Evolutionary conservation across 2,888 invertebrate species (phyloP), one percentile per base, ranked within the genome.

Genomic region (Sphaerolaimus hirsutus): DNA sequence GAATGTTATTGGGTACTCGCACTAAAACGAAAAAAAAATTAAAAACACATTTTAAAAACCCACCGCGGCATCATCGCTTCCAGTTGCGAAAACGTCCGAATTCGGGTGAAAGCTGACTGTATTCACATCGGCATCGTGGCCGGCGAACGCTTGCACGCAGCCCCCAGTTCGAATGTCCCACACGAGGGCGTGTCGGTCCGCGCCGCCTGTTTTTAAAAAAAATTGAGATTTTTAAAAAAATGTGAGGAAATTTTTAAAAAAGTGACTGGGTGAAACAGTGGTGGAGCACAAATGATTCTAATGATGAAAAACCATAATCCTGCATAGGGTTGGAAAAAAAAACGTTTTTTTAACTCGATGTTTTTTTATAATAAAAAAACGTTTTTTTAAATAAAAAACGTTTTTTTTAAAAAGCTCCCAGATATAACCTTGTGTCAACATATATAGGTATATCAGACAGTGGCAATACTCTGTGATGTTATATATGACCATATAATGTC

Each of bases 91-190:
- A 46, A 93, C 87, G 72, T 99, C 97, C 41, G 97, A 97, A 62
- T 87, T 84, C 3, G 97, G 97, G 73, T 97, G 89, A 72, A 87
- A 97, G 66, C 84, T 78, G 45, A 97, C 89, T 62, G 82, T 81
- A 69, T 87, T 97, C 52, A 97, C 86, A 70, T 99, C 97, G 1
- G 91, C 87, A 56, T 83, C 82, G 69, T 99, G 97, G 21, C 91
- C 83, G 68, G 97, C 93, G 70, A 97, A 99, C 32, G 84, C 82
- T 69, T 97, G 93, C 48, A 91, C 91, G 64, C 91, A 89, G 63
- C 83, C 83, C 0, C 93, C 93, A 41, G 83, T 81, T 57, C 97
- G 75, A 82, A 93, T 87, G 70, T 97, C 97, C 97, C 97, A 99
- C 56, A 97, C 80, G 51, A 91, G 76, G 51, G 89, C 87, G 73